phyloP scores from a whole-genome alignment of 2,797 vertebrate genomes.

The Accipiter fasciatus region DNA sequence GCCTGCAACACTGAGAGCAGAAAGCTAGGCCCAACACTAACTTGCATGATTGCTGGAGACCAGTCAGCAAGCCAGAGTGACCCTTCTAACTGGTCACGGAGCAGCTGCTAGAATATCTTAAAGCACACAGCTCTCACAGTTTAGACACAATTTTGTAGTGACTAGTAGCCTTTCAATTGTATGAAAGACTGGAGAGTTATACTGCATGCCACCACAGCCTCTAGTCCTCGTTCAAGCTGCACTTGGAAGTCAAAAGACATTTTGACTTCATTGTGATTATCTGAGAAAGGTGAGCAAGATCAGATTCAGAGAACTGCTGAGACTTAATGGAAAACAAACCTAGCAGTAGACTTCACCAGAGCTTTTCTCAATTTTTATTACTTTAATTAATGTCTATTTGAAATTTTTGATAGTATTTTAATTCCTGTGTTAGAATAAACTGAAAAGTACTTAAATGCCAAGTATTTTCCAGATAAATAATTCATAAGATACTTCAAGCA shows the following conservation, averaged over 20 bases:
- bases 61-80: neutral
- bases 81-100: neutral
- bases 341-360: neutral
- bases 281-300: neutral
- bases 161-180: neutral
- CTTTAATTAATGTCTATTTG: neutral
- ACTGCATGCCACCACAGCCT: neutral
- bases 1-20: neutral
- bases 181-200: neutral
- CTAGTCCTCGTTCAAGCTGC: neutral
- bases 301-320: neutral
- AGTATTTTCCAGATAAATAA: neutral
- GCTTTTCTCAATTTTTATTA: neutral
- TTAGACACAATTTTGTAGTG: neutral
- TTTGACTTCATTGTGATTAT: neutral
- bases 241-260: neutral
- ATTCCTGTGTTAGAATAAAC: neutral
- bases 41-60: fast-evolving
- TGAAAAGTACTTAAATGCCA: neutral
- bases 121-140: neutral
- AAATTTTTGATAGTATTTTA: neutral
- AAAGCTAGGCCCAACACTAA: neutral
- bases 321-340: neutral
- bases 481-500: neutral
- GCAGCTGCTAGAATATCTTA: neutral